Evolutionary conservation across 2,888 invertebrate genomes (phyloP), one percentile per base, ranked within the genome.

Genomic region (Dastarcus helophoroides): DNA sequence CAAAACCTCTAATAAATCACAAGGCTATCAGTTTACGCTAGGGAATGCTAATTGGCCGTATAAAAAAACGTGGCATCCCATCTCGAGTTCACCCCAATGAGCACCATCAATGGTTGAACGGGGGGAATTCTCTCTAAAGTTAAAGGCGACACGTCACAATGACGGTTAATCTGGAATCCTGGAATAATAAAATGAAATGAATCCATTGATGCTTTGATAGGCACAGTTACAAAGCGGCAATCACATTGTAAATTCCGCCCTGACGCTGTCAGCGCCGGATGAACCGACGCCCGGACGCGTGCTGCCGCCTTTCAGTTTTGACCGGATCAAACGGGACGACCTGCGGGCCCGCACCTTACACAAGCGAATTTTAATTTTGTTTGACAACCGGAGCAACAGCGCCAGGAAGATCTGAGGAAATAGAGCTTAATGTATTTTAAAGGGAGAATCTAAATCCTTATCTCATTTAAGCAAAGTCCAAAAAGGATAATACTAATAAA

Each of bases 241-340:
- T 59, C 57, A 51, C 58, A 60, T 60, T 59, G 58, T 56, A 52
- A 53, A 60, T 60, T 60, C 60, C 60, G 51, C 60, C 60, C 53
- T 48, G 55, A 48, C 54, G 54, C 46, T 56, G 57, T 54, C 48
- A 50, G 39, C 39, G 44, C 44, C 48, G 51, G 53, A 57, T 52
- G 49, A 53, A 46, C 42, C 54, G 54, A 41, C 51, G 54, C 44
- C 41, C 39, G 37, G 49, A 37, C 54, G 53, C 54, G 54, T 49
- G 53, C 50, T 41, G 36, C 36, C 39, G 39, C 42, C 44, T 38
- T 46, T 46, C 38, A 38, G 40, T 43, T 39, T 39, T 33, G 38
- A 31, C 29, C 34, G 44, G 42, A 47, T 48, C 46, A 47, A 48
- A 46, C 26, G 32, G 7, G n/a, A n/a, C n/a, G n/a, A n/a, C n/a